Conservation (phyloP, 1,140 invertebrate species). For the Coenobita brevimanus region DNA sequence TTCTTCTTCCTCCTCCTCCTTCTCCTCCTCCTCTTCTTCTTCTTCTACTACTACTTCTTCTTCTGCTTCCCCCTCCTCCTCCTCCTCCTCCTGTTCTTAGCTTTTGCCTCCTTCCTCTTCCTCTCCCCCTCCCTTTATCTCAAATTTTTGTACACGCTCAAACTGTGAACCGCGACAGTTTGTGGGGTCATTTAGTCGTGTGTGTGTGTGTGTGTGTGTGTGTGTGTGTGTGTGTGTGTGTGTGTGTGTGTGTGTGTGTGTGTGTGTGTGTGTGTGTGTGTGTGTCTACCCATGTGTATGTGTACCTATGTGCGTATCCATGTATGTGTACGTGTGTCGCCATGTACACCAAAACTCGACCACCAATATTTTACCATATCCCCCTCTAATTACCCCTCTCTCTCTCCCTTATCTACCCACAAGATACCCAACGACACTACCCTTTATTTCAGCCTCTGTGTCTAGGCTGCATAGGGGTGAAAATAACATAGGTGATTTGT, state of each 20-base stretch:
- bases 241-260: no score
- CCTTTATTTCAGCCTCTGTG: neutral
- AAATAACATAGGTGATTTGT: constrained; percentile 27
- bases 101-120: no score
- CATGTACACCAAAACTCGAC: constrained; percentile 12
- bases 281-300: no score
- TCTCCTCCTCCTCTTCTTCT: neutral
- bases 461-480: neutral
- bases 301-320: neutral
- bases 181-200: no score
- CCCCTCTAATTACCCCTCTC: constrained; percentile 56
- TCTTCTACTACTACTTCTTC: neutral
- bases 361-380: constrained; percentile 56
- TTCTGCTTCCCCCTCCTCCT: neutral
- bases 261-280: no score
- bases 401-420: constrained; percentile 42
- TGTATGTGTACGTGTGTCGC: neutral
- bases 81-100: neutral
- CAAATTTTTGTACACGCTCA: neutral
- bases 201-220: no score
- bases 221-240: no score
- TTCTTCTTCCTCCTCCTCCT: neutral
- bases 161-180: no score
- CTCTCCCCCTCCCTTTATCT: constrained; percentile 17
- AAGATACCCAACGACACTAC: neutral